Percentiles rank a stretch among this genome's conserved stretches.
phyloP scores from a whole-genome alignment of 2,113 vertebrate genomes.

The Apteryx mantelli region DNA sequence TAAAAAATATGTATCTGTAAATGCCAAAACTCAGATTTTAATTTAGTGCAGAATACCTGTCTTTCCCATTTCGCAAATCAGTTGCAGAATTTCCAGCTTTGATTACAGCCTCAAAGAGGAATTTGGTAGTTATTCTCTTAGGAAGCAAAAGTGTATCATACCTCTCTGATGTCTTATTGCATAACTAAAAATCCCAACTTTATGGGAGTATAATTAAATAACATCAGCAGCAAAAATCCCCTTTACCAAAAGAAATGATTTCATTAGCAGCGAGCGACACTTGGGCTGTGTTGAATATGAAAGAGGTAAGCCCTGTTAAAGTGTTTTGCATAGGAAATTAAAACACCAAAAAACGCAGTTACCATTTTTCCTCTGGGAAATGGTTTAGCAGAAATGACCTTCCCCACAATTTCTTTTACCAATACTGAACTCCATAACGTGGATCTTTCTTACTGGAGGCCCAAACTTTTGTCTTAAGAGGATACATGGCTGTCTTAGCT shows the following conservation, averaged over 20 bases:
- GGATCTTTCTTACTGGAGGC: neutral
- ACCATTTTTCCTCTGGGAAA: neutral
- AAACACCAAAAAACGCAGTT: neutral
- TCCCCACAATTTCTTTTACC: neutral
- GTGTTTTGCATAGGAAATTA: neutral
- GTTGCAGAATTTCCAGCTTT: neutral
- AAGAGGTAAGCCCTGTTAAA: neutral
- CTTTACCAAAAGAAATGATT: neutral
- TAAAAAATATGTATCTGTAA: neutral
- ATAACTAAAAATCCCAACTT: neutral
- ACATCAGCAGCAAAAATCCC: neutral
- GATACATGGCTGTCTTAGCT: neutral
- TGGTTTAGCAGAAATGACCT: neutral
- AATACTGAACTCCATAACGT: neutral
- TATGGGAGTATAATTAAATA: neutral
- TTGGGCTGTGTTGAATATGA: neutral
- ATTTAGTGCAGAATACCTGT: constrained; percentile 15
- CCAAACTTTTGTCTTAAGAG: neutral
- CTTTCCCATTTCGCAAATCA: neutral
- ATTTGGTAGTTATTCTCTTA: neutral
- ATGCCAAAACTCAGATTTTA: neutral
- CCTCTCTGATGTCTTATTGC: constrained; percentile 30
- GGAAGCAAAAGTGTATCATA: neutral
- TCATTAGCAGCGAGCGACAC: neutral
- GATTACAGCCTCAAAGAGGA: constrained; percentile 50